These are phyloP conservation scores for Tuta absoluta DNA, from an alignment of 2,888 invertebrate genomes.

Conservation along the genomic window DNA sequence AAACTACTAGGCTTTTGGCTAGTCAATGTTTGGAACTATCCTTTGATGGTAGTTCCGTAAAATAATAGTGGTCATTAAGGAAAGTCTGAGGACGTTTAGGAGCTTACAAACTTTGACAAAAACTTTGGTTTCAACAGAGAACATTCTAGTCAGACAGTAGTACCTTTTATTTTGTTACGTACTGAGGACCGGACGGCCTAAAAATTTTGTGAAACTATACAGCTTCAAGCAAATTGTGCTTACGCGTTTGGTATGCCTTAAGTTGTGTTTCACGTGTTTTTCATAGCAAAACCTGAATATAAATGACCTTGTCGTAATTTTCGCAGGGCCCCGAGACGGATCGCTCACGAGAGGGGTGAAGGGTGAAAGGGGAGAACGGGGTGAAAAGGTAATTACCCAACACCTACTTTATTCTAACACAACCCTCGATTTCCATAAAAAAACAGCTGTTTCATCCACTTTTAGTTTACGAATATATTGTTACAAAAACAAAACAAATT, in stretches of 20 bases:
- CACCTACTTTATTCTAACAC: not conserved
- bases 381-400: constrained; percentile 70
- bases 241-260: not conserved
- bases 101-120: too few relatives aligned
- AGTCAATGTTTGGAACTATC: too few relatives aligned
- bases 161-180: too few relatives aligned
- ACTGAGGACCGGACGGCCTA: not conserved
- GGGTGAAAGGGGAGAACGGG: constrained; percentile 60
- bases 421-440: constrained; percentile 3
- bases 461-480: not conserved
- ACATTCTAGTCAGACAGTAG: too few relatives aligned
- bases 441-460: not conserved
- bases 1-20: too few relatives aligned
- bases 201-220: too few relatives aligned
- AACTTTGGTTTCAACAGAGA: too few relatives aligned
- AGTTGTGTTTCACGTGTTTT: constrained; percentile 49
- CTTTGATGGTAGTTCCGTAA: too few relatives aligned
- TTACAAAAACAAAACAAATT: not conserved
- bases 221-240: not conserved
- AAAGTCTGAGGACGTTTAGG: too few relatives aligned
- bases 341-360: constrained; percentile 49
- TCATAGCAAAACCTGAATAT: constrained; percentile 49
- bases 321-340: constrained; percentile 59
- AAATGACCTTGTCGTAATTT: constrained; percentile 42
- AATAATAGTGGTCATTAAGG: too few relatives aligned